Evolutionary conservation across 2,888 invertebrate genomes (phyloP), one percentile per base, ranked within the genome.

Genomic region (Lithophane leautieri): DNA sequence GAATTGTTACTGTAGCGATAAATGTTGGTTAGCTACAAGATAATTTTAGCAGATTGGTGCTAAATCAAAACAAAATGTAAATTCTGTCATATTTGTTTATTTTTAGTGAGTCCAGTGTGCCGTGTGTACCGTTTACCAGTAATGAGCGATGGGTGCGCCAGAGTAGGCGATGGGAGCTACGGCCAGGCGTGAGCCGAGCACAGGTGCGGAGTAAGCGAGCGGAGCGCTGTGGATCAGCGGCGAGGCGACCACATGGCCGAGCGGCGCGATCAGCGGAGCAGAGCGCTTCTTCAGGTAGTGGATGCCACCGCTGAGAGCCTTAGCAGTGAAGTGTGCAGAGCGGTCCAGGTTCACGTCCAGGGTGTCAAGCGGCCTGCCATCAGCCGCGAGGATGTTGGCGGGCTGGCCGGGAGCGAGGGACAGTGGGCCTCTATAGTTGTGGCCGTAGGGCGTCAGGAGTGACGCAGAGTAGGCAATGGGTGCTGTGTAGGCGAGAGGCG

Each of bases 341-440:
- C 94, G 94, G 89, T 95, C 95, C 88, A 95, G 83, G 90, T 95
- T 96, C 47, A 96, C 96, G 65, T 94, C 95, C 73, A 95, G 86
- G 58, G 96, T 96, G 86, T 96, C 96, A 50, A 96, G 89, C 0
- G 96, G 96, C 86, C 95, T 94, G 89, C 96, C 95, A 85, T 95
- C 95, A 72, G 94, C 92, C 0, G 92, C 94, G 77, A 95, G 82
- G 79, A 96, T 93, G 90, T 91, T 94, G 78, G 96, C 96, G 65
- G 96, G 96, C 87, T 95, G 95, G 56, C 95, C 94, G 19, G 95
- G 96, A 8, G 95, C 95, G 74, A 96, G 93, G 11, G 96, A 96
- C 81, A 95, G 90, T 8, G 95, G 95, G n/a, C 93, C 94, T 81
- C 94, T 92, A 91, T 94, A 95, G 92, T 95, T 94, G 50, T 16